Evolutionary conservation across 2,113 vertebrate genomes (phyloP), one percentile per base, ranked within the genome.

Genomic region (Hymenochirus boettgeri): DNA sequence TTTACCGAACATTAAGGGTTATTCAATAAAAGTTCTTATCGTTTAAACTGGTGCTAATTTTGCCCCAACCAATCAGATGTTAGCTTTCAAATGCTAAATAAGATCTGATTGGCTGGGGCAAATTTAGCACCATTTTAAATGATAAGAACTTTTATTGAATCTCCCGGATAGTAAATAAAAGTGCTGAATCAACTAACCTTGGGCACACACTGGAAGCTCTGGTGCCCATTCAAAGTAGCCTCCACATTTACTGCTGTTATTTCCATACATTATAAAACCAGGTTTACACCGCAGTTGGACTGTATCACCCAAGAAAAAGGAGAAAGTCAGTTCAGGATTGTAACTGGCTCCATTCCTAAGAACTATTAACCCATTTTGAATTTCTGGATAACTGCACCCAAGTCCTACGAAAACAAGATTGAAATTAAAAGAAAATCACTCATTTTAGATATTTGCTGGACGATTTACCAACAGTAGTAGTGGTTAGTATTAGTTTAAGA

Each of bases 371-470:
- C 48, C 48, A 51, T 51, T 51, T n/a, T 21, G 8, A 22, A 51
- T 51, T 23, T 13, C 22, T 21, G 48, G 48, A 13, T n/a, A 51
- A 51, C 48, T 51, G 48, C 48, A 51, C n/a, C 48, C 48, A 46
- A 21, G 19, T 46, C 45, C 19, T 46, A 46, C 5, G 4, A 15
- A 15, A 45, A 45, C 17, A 19, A 46, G 18, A n/a, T n/a, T n/a
- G n/a, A n/a, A n/a, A n/a, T n/a, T n/a, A n/a, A n/a, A n/a, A n/a
- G n/a, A n/a, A n/a, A n/a, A n/a, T n/a, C n/a, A n/a, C n/a, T n/a
- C n/a, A n/a, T n/a, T n/a, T n/a, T n/a, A n/a, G n/a, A n/a, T n/a
- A n/a, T n/a, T n/a, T n/a, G n/a, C n/a, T n/a, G n/a, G n/a, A n/a
- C n/a, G n/a, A n/a, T n/a, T n/a, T n/a, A n/a, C n/a, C n/a, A n/a